phyloP scores from a whole-genome alignment of 2,797 vertebrate genomes.

The Lithobates sylvaticus region DNA sequence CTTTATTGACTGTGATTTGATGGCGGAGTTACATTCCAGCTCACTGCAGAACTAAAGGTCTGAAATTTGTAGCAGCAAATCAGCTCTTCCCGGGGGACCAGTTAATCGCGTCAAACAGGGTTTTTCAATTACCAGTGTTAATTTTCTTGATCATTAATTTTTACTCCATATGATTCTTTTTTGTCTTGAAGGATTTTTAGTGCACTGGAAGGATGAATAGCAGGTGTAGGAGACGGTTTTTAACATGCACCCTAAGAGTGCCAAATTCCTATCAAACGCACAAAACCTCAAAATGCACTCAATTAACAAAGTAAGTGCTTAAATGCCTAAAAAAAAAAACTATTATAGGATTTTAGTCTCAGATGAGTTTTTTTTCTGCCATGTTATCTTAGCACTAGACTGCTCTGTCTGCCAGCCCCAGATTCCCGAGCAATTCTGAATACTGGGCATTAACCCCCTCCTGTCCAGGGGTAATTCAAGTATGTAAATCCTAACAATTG shows the following conservation, averaged over 20 bases:
- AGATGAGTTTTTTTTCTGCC: not conserved
- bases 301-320: not conserved
- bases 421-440: not conserved
- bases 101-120: constrained; percentile 50
- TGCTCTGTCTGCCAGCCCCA: not conserved
- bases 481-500: too few relatives aligned
- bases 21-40: constrained; percentile 30
- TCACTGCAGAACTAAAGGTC: constrained; percentile 34
- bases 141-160: constrained; percentile 57
- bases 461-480: too few relatives aligned
- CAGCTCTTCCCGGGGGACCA: constrained; percentile 35
- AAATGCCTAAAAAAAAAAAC: not conserved
- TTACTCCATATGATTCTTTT: constrained; percentile 45
- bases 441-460: too few relatives aligned
- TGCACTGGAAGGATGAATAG: not conserved
- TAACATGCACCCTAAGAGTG: not conserved
- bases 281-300: not conserved
- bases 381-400: not conserved
- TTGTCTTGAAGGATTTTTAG: constrained; percentile 35
- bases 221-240: constrained; percentile 12
- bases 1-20: constrained; percentile 20
- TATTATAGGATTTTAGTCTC: not conserved
- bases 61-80: constrained; percentile 53
- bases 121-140: constrained; percentile 56
- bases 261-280: not conserved